Conservation (phyloP, 2,888 invertebrate genomes). For the Acleris holmiana region DNA sequence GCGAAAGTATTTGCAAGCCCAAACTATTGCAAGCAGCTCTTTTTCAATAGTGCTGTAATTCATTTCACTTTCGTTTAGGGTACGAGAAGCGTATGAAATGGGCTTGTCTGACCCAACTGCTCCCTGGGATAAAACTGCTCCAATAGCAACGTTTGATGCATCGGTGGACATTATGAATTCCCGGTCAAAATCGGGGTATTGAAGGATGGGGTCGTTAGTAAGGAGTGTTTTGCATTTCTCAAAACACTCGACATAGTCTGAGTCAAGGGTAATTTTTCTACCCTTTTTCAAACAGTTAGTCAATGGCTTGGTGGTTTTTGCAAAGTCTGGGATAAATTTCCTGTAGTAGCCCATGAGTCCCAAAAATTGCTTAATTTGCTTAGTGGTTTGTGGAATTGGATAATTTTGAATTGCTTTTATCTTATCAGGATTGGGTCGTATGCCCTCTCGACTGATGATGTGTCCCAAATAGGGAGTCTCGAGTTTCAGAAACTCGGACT, state of each 20-base stretch:
- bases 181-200: constrained; percentile 1
- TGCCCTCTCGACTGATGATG: too few species aligned
- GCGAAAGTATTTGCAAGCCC: constrained; percentile 39
- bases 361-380: neutral
- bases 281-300: too few species aligned
- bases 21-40: constrained; percentile 25
- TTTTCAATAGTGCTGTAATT: constrained; percentile 24
- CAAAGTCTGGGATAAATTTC: neutral
- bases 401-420: too few species aligned
- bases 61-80: constrained; percentile 1
- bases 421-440: too few species aligned
- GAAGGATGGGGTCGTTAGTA: constrained; percentile 6
- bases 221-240: constrained; percentile 13
- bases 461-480: too few species aligned
- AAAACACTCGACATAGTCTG: constrained; percentile 9
- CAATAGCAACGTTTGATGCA: constrained; percentile 13
- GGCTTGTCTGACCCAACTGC: constrained; percentile 23
- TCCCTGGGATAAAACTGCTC: constrained; percentile 21
- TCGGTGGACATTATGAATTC: constrained; percentile 8
- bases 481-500: too few species aligned
- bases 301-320: too few species aligned
- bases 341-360: too few species aligned
- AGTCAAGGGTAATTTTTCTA: too few species aligned
- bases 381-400: too few species aligned
- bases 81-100: constrained; percentile 4